A percentile compares a stretch with the other conserved stretches of the same genome.
Evolutionary conservation across 2,797 vertebrate genomes (phyloP).

Genomic region (Acanthiza pusilla): DNA sequence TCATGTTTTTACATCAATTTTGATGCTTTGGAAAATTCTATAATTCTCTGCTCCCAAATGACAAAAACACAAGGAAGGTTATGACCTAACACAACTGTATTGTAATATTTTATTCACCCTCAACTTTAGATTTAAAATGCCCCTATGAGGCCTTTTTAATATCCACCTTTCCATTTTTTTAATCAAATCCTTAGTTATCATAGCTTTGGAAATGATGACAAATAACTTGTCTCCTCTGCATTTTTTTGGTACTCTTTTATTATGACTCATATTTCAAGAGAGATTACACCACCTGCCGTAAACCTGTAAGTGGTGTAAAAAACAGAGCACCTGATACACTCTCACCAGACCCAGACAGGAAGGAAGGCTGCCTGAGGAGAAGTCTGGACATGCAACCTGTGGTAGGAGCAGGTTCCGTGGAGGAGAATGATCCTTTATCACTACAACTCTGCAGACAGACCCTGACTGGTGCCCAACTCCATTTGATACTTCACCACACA

Average conservation of each 20-base stretch:
- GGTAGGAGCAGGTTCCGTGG: background rate
- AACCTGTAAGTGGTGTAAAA: constrained; percentile 33
- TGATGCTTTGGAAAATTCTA: background rate
- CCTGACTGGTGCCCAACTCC: background rate
- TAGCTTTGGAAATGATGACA: background rate
- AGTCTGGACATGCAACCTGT: background rate
- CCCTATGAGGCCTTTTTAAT: background rate
- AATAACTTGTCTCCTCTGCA: background rate
- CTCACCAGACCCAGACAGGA: background rate
- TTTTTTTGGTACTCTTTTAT: constrained; percentile 28
- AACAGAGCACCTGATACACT: background rate
- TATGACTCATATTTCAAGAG: constrained; percentile 40
- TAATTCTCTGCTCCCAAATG: background rate
- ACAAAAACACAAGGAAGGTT: background rate
- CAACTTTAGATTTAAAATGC: background rate
- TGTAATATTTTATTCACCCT: background rate
- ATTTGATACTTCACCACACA: background rate
- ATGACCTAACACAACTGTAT: background rate
- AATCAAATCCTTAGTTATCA: background rate
- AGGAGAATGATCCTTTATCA: background rate
- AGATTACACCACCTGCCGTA: constrained; percentile 17
- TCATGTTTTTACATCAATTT: background rate
- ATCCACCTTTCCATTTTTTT: background rate
- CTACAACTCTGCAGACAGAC: background rate
- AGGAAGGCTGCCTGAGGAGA: background rate